Conservation (phyloP, 2,113 vertebrate genomes). For the Numenius arquata region DNA sequence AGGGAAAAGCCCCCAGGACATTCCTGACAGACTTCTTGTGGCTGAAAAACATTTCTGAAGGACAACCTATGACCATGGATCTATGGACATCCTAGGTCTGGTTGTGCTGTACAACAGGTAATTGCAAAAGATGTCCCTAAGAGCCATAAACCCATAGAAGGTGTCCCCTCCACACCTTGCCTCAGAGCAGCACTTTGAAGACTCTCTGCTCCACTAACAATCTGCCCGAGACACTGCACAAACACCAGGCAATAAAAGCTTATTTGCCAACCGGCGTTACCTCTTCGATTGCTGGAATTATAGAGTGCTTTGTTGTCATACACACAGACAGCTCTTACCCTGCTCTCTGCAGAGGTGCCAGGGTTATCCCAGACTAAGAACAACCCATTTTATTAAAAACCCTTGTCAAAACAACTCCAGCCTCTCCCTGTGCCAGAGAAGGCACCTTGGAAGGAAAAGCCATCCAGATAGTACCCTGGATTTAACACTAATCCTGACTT, state of each 20-base stretch:
- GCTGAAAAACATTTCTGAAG: background rate
- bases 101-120: background rate
- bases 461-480: background rate
- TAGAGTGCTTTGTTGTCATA: background rate
- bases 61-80: too few species aligned
- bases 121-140: background rate
- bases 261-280: background rate
- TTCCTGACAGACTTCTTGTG: background rate
- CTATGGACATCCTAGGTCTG: too few species aligned
- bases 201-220: background rate
- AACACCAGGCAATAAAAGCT: background rate
- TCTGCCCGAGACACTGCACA: background rate
- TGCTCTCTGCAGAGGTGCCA: background rate
- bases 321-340: background rate
- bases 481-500: accelerated
- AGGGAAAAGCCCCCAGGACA: background rate
- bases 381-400: background rate
- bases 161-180: background rate
- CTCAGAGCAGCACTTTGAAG: background rate
- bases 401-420: background rate
- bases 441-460: accelerated
- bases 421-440: background rate
- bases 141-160: background rate
- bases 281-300: background rate
- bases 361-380: background rate